Conservation (phyloP, 2,888 invertebrate genomes). For the Lithophane ornitopus region DNA sequence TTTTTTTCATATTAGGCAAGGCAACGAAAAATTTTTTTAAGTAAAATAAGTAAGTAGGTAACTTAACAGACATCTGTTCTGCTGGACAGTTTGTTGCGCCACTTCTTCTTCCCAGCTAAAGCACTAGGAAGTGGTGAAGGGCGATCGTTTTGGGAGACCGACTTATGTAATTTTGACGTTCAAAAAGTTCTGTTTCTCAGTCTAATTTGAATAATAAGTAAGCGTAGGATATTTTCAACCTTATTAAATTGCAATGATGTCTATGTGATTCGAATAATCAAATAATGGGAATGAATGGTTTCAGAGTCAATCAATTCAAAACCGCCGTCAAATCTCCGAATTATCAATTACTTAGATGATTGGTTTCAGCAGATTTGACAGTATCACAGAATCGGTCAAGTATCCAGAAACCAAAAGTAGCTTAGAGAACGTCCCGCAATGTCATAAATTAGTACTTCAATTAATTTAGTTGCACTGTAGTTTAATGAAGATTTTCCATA, state of each 20-base stretch:
- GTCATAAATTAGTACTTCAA: no score
- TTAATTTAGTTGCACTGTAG: not conserved
- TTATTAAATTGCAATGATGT: not conserved
- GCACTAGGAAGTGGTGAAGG: not conserved
- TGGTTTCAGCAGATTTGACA: not conserved
- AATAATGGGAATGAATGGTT: not conserved
- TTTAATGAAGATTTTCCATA: constrained; percentile 9
- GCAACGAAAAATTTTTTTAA: not conserved
- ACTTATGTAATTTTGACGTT: not conserved
- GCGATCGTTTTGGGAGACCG: not conserved
- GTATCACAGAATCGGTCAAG: not conserved
- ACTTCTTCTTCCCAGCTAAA: not conserved
- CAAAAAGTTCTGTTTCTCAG: not conserved
- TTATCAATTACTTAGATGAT: not conserved
- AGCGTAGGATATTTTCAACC: not conserved
- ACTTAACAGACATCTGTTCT: not conserved
- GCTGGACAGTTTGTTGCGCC: not conserved
- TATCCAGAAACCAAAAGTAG: not conserved
- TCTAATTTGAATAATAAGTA: not conserved
- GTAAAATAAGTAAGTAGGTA: not conserved
- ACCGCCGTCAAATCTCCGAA: not conserved
- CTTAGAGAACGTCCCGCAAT: no score
- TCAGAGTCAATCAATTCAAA: not conserved
- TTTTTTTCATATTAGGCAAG: not conserved
- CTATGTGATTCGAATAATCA: not conserved